Evolutionary conservation across 2,797 vertebrate genomes (phyloP), one percentile per base, ranked within the genome.

Genomic region (Macropus fuliginosus): DNA sequence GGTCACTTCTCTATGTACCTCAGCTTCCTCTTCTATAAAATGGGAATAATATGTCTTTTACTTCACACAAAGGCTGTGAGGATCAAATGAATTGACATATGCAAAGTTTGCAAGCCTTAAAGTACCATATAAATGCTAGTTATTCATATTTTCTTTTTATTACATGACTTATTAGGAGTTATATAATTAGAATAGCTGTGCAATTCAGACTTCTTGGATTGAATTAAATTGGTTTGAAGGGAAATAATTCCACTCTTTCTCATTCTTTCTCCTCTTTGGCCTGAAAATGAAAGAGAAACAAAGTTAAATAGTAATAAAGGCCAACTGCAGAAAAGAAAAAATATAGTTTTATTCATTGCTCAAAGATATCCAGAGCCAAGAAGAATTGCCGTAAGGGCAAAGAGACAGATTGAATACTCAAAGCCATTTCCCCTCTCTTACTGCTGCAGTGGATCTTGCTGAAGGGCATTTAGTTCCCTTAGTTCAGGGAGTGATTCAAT

Each of bases 391-490:
- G 21, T 96, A 28, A 34, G 56, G 18, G 56, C 95, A 91, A 40
- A 95, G 90, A 95, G 29, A 29, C 74, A 46, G 21, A 95, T 93
- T 95, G 94, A 95, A 96, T 13, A 93, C 93, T 18, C 81, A 55
- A 92, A 96, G 54, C 21, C 46, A 28, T 74, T 40, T 96, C 92
- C n/a, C 91, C 40, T 93, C 92, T 91, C 57, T 46, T 54, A 94
- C 92, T 24, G 90, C 5, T 50, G 18, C 59, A 94, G 93, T 3
- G 55, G 92, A 92, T 57, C 92, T 97, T 91, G 92, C 97, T 96
- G 93, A 97, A 95, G 97, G 91, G 59, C 31, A 96, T 89, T n/a
- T 97, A 95, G 97, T 97, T 97, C 6, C 93, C 94, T 97, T 95
- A 96, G 91, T 52, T 92, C 92, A 95, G 24, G 92, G 91, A 62